These are phyloP conservation scores for Porites rus DNA, from an alignment of 92 coral and sea anemone genomes.

Conservation along the genomic window DNA sequence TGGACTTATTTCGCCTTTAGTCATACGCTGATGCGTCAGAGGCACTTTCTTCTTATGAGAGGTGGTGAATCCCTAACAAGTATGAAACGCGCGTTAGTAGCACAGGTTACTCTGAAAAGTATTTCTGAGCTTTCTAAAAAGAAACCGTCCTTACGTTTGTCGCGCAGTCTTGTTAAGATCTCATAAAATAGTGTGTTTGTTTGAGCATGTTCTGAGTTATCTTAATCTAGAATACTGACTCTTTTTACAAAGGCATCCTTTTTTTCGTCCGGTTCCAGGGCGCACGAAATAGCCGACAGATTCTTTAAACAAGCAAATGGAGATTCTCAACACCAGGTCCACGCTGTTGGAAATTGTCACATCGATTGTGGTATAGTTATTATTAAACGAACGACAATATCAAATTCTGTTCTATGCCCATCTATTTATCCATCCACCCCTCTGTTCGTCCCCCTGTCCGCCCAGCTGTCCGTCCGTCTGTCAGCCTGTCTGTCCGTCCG, in stretches of 20 bases:
- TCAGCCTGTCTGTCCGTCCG: too few species aligned
- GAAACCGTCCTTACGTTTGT: not conserved
- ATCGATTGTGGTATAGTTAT: constrained; percentile 85
- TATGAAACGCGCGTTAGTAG: too few species aligned
- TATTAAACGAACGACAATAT: not conserved
- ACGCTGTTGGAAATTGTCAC: constrained; percentile 98
- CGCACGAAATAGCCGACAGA: constrained; percentile 83
- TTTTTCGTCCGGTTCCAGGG: constrained; percentile 48
- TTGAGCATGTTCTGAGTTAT: not conserved
- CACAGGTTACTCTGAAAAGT: too few species aligned
- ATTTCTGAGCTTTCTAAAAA: too few species aligned
- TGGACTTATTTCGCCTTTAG: too few species aligned
- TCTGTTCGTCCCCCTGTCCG: too few species aligned
- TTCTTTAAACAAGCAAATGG: constrained; percentile 92
- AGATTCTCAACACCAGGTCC: constrained; percentile 89
- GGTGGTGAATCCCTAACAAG: too few species aligned
- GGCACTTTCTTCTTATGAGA: too few species aligned
- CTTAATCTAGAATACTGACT: not conserved
- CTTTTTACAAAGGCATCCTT: not conserved
- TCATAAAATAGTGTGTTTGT: too few species aligned
- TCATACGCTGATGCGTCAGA: too few species aligned
- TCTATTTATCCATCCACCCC: too few species aligned
- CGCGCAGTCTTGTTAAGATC: not conserved
- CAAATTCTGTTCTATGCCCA: not conserved
- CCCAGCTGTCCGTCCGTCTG: too few species aligned